Evolutionary conservation across 2,888 invertebrate genomes (phyloP).

Genomic region (Acanthopleura granulata): DNA sequence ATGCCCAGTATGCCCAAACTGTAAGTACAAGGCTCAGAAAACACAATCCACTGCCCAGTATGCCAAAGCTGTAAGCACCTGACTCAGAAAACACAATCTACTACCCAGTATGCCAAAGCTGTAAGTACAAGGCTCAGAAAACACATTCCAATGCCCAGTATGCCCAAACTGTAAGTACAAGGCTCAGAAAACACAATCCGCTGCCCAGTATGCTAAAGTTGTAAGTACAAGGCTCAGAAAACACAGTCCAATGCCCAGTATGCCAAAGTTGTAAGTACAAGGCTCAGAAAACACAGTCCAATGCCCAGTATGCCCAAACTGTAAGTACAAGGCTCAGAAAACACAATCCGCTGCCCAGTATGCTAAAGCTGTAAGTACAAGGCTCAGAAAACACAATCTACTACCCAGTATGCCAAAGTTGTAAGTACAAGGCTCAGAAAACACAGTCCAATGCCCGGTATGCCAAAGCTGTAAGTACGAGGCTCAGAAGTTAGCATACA

Average conservation of each 20-base stretch:
- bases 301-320: constrained; percentile 66
- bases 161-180: constrained; percentile 41
- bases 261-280: constrained; percentile 41
- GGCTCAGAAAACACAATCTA: neutral
- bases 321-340: constrained; percentile 31
- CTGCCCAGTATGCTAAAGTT: constrained; percentile 66
- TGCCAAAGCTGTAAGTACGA: constrained; percentile 41
- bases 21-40: constrained; percentile 31
- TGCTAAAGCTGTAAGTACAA: constrained; percentile 41
- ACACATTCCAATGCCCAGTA: no score
- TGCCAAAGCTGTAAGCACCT: constrained; percentile 41
- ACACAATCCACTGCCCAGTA: no score
- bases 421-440: constrained; percentile 31
- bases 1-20: constrained; percentile 66
- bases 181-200: neutral
- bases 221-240: constrained; percentile 31
- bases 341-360: no score
- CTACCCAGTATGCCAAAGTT: constrained; percentile 66
- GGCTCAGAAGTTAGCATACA: neutral
- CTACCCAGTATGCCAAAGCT: constrained; percentile 66
- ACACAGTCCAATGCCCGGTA: no score
- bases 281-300: neutral
- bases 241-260: no score
- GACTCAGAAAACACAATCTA: neutral
- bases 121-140: constrained; percentile 31